phyloP scores from a whole-genome alignment of 2,113 vertebrate species.

The Onychostoma macrolepis region DNA sequence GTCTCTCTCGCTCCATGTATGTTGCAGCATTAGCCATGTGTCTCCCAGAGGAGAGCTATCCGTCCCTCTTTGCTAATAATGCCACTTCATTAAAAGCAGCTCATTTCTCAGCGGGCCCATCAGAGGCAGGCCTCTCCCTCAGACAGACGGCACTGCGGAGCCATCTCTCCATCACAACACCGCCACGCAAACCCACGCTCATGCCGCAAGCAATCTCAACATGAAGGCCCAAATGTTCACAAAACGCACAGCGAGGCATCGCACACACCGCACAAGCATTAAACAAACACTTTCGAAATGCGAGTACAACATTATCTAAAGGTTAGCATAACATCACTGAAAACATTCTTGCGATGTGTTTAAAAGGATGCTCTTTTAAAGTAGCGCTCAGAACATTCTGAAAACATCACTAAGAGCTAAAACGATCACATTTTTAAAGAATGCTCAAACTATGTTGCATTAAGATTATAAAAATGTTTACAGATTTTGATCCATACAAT shows the following conservation, averaged over 20 bases:
- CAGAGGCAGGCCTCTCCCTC: conserved; percentile 56
- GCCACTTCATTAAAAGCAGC: conserved; percentile 73
- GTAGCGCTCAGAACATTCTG: neutral
- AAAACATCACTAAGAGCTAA: neutral
- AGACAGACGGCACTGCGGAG: conserved; percentile 41
- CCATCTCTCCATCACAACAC: conserved; percentile 22
- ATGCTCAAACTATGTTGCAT: neutral
- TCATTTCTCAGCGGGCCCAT: conserved; percentile 67
- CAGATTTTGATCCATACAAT: no score
- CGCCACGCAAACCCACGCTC: conserved; percentile 2
- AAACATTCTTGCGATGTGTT: neutral
- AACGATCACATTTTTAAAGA: neutral
- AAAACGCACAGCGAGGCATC: neutral
- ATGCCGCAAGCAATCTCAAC: neutral
- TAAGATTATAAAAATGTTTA: neutral
- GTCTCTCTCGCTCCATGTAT: conserved; percentile 47
- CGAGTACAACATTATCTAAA: neutral
- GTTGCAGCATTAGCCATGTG: conserved; percentile 37
- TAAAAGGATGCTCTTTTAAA: neutral
- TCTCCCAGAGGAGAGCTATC: conserved; percentile 53
- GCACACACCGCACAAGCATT: neutral
- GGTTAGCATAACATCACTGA: neutral
- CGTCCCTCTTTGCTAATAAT: conserved; percentile 66
- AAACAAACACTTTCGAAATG: neutral
- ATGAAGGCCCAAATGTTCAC: neutral